Conservation (phyloP, 2,797 vertebrate genomes). For the Semaprochilodus insignis region DNA sequence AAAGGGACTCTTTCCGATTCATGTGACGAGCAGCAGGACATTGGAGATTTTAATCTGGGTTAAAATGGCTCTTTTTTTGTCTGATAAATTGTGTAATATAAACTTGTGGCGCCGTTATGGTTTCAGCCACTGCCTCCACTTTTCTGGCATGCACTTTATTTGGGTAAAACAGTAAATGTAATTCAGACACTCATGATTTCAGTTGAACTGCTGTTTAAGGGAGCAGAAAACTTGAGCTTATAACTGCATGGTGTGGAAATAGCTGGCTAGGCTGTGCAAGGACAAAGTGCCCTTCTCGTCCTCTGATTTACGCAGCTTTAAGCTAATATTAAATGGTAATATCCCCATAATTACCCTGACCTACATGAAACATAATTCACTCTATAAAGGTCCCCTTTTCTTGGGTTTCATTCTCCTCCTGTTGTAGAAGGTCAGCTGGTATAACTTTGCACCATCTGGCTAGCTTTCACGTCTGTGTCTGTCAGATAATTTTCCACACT, state of each 20-base stretch:
- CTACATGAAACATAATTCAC: conserved; percentile 57
- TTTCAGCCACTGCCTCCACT: conserved; percentile 9
- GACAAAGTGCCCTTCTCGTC: conserved; percentile 45
- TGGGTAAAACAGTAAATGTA: neutral
- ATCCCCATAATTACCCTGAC: conserved; percentile 57
- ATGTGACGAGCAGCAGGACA: neutral
- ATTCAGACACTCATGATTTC: conserved; percentile 12
- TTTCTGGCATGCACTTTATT: neutral
- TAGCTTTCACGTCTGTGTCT: conserved; percentile 30
- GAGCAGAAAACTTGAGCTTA: conserved; percentile 1
- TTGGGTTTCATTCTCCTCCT: conserved; percentile 46
- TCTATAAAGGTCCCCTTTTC: conserved; percentile 50
- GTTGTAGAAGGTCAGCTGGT: conserved; percentile 56
- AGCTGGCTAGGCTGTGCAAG: conserved; percentile 24
- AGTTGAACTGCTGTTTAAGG: conserved; percentile 25
- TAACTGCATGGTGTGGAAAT: conserved; percentile 27
- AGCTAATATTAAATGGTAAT: conserved; percentile 57
- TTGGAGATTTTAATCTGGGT: neutral
- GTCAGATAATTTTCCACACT: conserved; percentile 30
- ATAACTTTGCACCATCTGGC: conserved; percentile 24
- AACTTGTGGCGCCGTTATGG: neutral
- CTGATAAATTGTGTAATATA: neutral
- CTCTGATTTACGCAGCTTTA: conserved; percentile 54
- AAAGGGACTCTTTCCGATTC: conserved; percentile 10
- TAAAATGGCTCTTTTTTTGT: conserved; percentile 12